A percentile compares a stretch with the other conserved stretches of the same genome.
These are phyloP conservation scores for Sebastes kiyomatsui DNA, from an alignment of 2,797 vertebrate genomes.

Conservation along the genomic window DNA sequence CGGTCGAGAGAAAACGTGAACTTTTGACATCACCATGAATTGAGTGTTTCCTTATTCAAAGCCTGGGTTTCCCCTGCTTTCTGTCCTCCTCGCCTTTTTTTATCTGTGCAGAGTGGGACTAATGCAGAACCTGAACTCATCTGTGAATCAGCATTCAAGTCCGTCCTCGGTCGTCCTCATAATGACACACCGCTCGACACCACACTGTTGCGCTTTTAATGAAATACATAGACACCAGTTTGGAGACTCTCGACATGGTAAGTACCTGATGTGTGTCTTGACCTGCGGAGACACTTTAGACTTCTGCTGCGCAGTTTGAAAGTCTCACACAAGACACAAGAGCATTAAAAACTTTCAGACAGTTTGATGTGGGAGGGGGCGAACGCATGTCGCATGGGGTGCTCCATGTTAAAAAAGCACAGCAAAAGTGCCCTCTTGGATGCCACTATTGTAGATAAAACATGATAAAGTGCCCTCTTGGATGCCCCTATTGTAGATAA, in stretches of 20 bases:
- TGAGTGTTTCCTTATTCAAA: background rate
- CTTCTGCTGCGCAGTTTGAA: background rate
- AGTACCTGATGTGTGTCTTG: background rate
- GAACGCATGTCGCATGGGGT: no score
- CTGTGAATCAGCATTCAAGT: conserved; percentile 25
- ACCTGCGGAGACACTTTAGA: conserved; percentile 9
- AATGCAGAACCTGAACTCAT: conserved; percentile 1
- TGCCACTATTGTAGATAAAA: no score
- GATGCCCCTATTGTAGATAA: no score
- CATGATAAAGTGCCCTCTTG: no score
- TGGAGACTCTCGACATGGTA: conserved; percentile 21
- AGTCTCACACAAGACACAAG: background rate
- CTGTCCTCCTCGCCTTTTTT: background rate
- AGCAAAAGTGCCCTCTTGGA: no score
- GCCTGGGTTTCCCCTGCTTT: background rate
- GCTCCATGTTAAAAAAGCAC: no score
- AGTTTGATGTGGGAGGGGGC: background rate
- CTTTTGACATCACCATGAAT: background rate
- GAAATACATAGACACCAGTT: conserved; percentile 22
- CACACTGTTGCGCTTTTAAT: conserved; percentile 28
- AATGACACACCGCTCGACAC: conserved; percentile 9
- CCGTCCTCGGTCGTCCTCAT: background rate
- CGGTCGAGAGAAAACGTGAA: background rate
- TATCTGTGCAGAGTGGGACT: background rate
- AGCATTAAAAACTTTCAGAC: conserved; percentile 3